Percentiles rank a stretch among this genome's conserved stretches.
Evolutionary conservation across 2,797 vertebrate genomes (phyloP).

Genomic region (Macropus fuliginosus): DNA sequence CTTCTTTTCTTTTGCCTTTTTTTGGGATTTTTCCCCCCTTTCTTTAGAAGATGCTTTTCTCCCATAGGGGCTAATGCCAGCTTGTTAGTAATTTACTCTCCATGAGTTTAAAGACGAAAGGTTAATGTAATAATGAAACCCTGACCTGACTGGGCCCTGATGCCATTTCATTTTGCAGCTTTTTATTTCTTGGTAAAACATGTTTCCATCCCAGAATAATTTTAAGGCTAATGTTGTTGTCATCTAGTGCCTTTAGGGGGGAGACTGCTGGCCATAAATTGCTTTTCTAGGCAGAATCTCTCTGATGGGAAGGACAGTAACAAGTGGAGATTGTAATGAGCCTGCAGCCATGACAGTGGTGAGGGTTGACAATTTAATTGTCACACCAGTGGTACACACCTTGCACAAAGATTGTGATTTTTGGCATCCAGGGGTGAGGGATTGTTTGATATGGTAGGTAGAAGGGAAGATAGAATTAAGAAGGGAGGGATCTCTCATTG

Average conservation of each 20-base stretch:
- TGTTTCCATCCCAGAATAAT: conserved; percentile 78
- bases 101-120: conserved; percentile 78
- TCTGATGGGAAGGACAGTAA: conserved; percentile 52
- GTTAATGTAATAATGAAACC: conserved; percentile 82
- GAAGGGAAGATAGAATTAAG: neutral
- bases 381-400: conserved; percentile 17
- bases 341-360: neutral
- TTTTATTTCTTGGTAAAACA: conserved; percentile 78
- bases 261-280: conserved; percentile 10
- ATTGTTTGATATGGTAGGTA: neutral
- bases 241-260: conserved; percentile 54
- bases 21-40: conserved; percentile 36
- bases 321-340: conserved; percentile 54
- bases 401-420: conserved; percentile 4
- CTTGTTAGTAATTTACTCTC: conserved; percentile 79
- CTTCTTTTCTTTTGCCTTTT: conserved; percentile 48
- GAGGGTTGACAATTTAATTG: conserved; percentile 20
- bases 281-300: conserved; percentile 68
- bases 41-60: conserved; percentile 67
- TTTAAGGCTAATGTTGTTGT: conserved; percentile 75
- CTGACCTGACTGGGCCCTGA: conserved; percentile 78
- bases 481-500: neutral
- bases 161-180: conserved; percentile 77
- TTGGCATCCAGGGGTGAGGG: conserved; percentile 6
- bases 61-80: conserved; percentile 44